Base-by-base conservation (phyloP, 1,140 invertebrate species). In the Drosophila biarmipes region DNA sequence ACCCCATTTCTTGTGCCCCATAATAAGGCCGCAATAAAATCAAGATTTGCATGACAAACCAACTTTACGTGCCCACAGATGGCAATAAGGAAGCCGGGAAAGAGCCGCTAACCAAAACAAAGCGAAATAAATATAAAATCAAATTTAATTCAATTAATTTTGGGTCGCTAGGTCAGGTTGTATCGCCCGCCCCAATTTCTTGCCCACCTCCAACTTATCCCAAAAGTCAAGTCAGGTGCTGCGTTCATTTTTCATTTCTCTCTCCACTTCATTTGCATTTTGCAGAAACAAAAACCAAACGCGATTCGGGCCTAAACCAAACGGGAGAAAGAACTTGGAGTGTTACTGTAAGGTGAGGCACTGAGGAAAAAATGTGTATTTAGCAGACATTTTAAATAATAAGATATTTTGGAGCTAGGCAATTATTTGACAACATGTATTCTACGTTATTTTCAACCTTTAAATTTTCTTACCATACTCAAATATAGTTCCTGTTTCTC, bases 71-170 rank as follows among this genome's bases (percentile, higher is more conserved):
- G 62, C 29, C 31, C 48, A 43, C 52, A 45, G 63, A n/a, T 37
- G 56, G 49, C 35, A 42, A 52, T 52, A 62, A 71, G 51, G 54
- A 59, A 61, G 57, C 42, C 12, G 42, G 29, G 5, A 14, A 49
- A 48, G 43, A 57, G 73, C 59, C 64, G 71, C 61, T 58, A 85
- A 74, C 48, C 15, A 62, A 56, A 37, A 69, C 63, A 84, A 62
- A 74, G 37, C 46, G 49, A 61, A 68, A 75, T 73, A 81, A 79
- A 81, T 69, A 68, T 48, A 69, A 46, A 69, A 82, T 78, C 74
- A 76, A 68, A 82, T 82, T 51, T 69, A 89, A 89, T 89, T 82
- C 67, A 87, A 87, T 87, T 87, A 89, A 87, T 80, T 85, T 87
- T 87, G 71, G 78, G 84, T 87, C 72, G 84, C 67, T 82, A 52